Evolutionary conservation across 2,113 vertebrate genomes (phyloP).

Genomic region (Noctilio leporinus): DNA sequence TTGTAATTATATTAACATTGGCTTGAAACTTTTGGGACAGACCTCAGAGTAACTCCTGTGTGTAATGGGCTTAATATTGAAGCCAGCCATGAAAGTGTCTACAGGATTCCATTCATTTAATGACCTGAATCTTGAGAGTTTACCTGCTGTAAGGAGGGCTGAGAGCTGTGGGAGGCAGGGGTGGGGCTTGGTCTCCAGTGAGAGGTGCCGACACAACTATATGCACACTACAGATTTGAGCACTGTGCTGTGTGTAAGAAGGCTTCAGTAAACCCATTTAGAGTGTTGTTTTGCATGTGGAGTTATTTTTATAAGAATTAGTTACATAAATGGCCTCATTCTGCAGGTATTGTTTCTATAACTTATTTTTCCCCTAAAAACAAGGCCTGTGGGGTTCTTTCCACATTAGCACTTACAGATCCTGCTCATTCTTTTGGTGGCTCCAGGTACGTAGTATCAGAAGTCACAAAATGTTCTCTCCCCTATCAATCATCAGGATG

Average conservation of each 20-base stretch:
- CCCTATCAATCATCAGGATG: neutral
- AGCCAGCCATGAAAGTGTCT: neutral
- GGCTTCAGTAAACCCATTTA: rapidly evolving
- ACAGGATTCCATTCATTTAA: neutral
- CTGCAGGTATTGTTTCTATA: neutral
- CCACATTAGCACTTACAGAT: neutral
- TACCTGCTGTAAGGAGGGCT: neutral
- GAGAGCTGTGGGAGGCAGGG: neutral
- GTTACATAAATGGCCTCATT: neutral
- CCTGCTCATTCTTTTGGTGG: neutral
- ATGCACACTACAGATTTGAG: neutral
- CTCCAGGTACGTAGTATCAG: neutral
- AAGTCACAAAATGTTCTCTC: neutral
- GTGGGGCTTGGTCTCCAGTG: neutral
- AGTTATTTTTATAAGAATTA: rapidly evolving
- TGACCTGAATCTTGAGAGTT: neutral
- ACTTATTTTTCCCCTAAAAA: neutral
- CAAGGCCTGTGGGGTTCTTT: neutral
- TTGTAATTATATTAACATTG: no score
- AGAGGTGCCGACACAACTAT: neutral
- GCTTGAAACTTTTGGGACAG: no score
- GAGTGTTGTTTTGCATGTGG: no score
- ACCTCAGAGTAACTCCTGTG: no score
- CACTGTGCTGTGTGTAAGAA: no score
- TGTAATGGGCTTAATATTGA: no score